These are phyloP conservation scores for Morpho deidamia DNA, from an alignment of 2,888 invertebrate species.

Conservation along the genomic window DNA sequence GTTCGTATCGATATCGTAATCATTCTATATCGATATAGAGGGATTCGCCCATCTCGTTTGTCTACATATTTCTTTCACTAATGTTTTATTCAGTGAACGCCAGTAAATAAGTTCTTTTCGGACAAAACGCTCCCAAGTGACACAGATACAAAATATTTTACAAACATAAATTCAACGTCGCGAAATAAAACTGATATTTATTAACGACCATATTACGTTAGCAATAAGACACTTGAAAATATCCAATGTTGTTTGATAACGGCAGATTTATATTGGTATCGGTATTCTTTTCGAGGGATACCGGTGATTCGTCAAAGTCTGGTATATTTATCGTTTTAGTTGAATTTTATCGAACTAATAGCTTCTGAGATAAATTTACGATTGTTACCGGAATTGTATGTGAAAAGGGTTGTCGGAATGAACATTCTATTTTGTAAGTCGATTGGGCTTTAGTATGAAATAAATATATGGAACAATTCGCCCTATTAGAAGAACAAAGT, in stretches of 20 bases:
- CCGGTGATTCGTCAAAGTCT: conserved; percentile 70
- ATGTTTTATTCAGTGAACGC: conserved; percentile 46
- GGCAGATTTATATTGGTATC: conserved; percentile 32
- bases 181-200: background rate
- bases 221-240: background rate
- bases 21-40: conserved; percentile 4
- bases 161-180: conserved; percentile 29
- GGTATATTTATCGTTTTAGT: conserved; percentile 76
- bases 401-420: conserved; percentile 54
- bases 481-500: no score
- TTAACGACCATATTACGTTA: conserved; percentile 13
- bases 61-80: conserved; percentile 40
- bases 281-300: conserved; percentile 67
- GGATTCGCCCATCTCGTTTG: conserved; percentile 17
- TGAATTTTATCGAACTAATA: conserved; percentile 78
- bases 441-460: no score
- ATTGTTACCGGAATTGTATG: conserved; percentile 58
- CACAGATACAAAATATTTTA: conserved; percentile 61
- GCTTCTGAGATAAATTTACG: conserved; percentile 73
- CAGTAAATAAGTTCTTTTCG: conserved; percentile 73
- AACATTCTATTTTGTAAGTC: no score
- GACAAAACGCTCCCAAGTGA: conserved; percentile 69
- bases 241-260: background rate
- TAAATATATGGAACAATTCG: no score
- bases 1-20: conserved; percentile 1